Base-by-base conservation (phyloP, 2,113 vertebrate genomes). In the Varanus salvator region DNA sequence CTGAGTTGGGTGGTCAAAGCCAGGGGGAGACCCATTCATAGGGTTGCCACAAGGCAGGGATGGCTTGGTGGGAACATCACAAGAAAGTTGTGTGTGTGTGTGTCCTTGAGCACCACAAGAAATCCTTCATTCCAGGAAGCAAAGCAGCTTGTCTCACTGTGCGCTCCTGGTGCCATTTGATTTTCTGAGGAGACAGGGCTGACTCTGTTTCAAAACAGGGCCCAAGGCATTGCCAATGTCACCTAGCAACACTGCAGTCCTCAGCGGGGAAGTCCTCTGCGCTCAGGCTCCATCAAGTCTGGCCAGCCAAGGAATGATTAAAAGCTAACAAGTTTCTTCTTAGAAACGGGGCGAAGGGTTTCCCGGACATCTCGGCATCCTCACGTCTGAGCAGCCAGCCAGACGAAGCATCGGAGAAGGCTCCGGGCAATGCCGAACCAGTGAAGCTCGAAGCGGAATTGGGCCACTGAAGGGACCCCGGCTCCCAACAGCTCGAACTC, bases 341-440 rank as follows among this genome's bases (percentile, higher is more conserved):
- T 11, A 31, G 6, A 27, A 34, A 5, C 15, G 69, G 80, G 52
- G 31, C 77, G 4, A 90, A 93, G 12, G 3, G 25, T 31, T 86
- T 82, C 34, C 77, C 29, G 12, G 1, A 9, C 5, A 80, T 15
- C 11, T 34, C 81, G 4, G 7, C 23, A 72, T 44, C 14, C 85
- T 68, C 83, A 27, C 50, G 1, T 52, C 84, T 3, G 0, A 44
- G 0, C 85, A 50, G 86, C 72, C 9, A 14, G 21, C 31, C 12
- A 57, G 50, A 64, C 0, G 0, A 19, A 0, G 44, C 6, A 80
- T 14, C n/a, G 92, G 48, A 29, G 78, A 50, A 23, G 23, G 8
- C 38, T 44, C 38, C 23, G 11, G 48, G 76, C 60, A 87, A n/a
- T 34, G 25, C 0, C 25, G 8, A 27, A 27, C 64, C 80, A 25